These are phyloP conservation scores for Neoarius graeffei DNA, from an alignment of 2,113 vertebrate species.

Conservation along the genomic window DNA sequence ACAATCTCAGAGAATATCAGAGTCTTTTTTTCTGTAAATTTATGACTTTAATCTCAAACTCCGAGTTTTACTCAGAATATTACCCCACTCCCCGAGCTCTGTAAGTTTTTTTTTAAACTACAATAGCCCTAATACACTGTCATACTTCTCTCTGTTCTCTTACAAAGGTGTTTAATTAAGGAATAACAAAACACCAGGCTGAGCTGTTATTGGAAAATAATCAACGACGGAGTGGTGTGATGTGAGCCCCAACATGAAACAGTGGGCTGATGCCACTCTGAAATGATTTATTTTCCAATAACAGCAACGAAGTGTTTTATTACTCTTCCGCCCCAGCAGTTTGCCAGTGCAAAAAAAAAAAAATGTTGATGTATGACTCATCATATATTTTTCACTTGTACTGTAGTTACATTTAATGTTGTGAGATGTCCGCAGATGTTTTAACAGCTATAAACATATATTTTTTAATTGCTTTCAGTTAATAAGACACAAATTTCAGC, in stretches of 20 bases:
- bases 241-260: not conserved
- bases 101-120: too few species aligned
- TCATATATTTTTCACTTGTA: not conserved
- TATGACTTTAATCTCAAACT: too few species aligned
- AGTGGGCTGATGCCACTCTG: not conserved
- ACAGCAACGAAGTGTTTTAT: not conserved
- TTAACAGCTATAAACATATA: not conserved
- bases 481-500: not conserved
- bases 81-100: too few species aligned
- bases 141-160: too few species aligned
- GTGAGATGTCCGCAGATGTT: not conserved
- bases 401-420: not conserved
- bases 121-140: too few species aligned
- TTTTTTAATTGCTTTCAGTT: not conserved
- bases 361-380: not conserved
- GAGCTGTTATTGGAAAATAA: not conserved
- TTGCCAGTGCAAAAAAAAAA: not conserved
- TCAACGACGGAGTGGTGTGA: not conserved
- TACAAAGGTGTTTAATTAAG: not conserved
- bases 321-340: not conserved
- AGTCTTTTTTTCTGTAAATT: too few species aligned
- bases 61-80: too few species aligned
- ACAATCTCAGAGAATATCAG: too few species aligned
- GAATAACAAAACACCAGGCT: not conserved
- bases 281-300: not conserved